A percentile compares a stretch with the other conserved stretches of the same genome.
phyloP scores from a whole-genome alignment of 2,113 vertebrate species.

The Pardalotus punctatus region DNA sequence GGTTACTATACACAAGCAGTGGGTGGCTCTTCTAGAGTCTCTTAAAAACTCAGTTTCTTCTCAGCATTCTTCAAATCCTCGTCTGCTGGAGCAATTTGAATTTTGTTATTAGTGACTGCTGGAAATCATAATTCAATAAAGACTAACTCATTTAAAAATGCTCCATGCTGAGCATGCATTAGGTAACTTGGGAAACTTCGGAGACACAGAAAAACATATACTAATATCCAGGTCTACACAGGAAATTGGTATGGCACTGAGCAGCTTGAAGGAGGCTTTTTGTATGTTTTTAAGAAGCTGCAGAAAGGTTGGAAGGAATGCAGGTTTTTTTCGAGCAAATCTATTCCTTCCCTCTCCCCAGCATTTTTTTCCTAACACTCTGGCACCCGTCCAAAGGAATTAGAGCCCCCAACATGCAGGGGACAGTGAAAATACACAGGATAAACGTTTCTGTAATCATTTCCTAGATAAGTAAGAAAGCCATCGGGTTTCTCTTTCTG shows the following conservation, averaged over 20 bases:
- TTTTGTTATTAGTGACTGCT: constrained; percentile 94
- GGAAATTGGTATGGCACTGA: constrained; percentile 70
- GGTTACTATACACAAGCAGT: constrained; percentile 70
- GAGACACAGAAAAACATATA: constrained; percentile 69
- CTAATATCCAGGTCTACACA: constrained; percentile 61
- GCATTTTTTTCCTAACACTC: background rate
- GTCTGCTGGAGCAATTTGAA: constrained; percentile 93
- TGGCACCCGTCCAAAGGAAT: background rate
- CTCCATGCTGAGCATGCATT: constrained; percentile 87
- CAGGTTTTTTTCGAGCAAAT: constrained; percentile 32
- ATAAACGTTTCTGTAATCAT: constrained; percentile 42
- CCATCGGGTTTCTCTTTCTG: background rate
- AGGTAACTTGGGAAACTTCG: constrained; percentile 75
- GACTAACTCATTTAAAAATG: constrained; percentile 92
- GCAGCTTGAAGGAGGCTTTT: constrained; percentile 68
- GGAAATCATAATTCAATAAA: constrained; percentile 94
- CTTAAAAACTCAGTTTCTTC: constrained; percentile 74
- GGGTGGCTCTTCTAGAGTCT: constrained; percentile 73
- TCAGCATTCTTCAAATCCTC: constrained; percentile 76
- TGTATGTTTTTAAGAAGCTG: constrained; percentile 65
- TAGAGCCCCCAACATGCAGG: background rate
- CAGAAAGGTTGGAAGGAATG: constrained; percentile 56
- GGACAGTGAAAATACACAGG: background rate
- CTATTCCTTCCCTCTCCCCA: constrained; percentile 46
- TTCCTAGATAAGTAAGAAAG: constrained; percentile 10